Base-by-base conservation (phyloP, 2,797 vertebrate species). In the Myotis daubentonii region DNA sequence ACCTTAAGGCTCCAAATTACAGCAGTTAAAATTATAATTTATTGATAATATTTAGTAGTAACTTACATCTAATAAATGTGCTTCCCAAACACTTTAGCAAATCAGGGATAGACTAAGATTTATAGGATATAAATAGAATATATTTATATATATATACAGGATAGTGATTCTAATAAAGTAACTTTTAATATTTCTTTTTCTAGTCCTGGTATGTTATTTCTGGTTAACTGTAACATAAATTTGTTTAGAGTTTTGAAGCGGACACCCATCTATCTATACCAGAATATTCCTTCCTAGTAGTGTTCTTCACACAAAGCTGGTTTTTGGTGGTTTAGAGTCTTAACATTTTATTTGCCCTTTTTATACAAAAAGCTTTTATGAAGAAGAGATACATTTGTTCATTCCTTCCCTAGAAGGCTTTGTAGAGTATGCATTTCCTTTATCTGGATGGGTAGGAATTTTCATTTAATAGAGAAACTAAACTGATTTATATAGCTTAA, bases 1-100 rank as follows among this genome's bases (percentile, higher is more conserved):
- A 89, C 2, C 55, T 87, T 38, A 94, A 60, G n/a, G 3, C n/a
- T 87, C n/a, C 22, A 95, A 93, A 90, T 86, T 83, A 87, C 49
- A 47, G 83, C 25, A 60, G 2, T 41, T 78, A 93, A 95, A 92
- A 72, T 78, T 44, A 49, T 15, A 87, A 82, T 92, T 57, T 91
- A 36, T 19, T 89, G 15, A 57, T 17, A 87, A 76, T 75, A 92
- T 71, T 33, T 85, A 78, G 47, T 47, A 88, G 13, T 38, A 84
- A 95, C 57, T 65, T 84, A 94, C 92, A 95, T 75, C 15, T 68
- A 82, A 28, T 80, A 93, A 96, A 90, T 66, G 6, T 55, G 93
- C 68, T 85, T 85, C 3, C 30, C 94, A 22, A 91, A 87, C 17
- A 91, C 19, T 89, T 79, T 28, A 60, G 62, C 8, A 85, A 89